phyloP scores from a whole-genome alignment of 2,888 invertebrate species.

The Sussaba pulchella region DNA sequence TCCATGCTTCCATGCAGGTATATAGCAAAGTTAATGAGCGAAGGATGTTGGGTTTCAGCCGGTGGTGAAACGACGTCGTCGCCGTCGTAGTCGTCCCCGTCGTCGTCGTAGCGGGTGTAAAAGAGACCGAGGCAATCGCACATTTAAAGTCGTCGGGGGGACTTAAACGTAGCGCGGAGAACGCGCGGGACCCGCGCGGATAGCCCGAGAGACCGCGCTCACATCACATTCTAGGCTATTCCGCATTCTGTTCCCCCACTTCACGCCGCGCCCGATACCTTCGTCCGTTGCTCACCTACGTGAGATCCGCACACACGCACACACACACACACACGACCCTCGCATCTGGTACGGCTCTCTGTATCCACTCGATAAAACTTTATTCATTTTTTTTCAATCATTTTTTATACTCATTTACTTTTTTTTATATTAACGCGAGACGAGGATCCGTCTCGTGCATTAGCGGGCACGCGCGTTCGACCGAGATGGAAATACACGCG shows the following conservation, averaged over 20 bases:
- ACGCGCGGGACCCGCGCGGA: conserved; percentile 56
- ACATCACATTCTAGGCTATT: conserved; percentile 85
- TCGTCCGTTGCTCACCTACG: not conserved
- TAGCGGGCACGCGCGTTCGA: no score
- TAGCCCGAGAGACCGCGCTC: conserved; percentile 75
- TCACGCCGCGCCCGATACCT: conserved; percentile 1
- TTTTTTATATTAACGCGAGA: no score
- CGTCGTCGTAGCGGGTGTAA: conserved; percentile 15
- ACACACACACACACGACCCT: conserved; percentile 12
- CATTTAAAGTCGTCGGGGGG: conserved; percentile 51
- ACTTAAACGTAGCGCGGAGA: conserved; percentile 55
- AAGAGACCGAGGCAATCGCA: conserved; percentile 49
- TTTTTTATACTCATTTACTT: no score
- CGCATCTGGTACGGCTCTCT: no score
- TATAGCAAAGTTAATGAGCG: conserved; percentile 53
- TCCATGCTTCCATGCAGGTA: not conserved
- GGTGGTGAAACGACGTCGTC: no score
- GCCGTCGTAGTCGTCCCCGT: no score
- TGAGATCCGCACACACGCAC: not conserved
- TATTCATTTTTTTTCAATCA: no score
- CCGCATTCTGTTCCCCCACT: conserved; percentile 84
- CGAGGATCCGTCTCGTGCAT: no score
- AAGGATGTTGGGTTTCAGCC: conserved; percentile 61
- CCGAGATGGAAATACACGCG: no score
- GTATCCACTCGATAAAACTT: no score